Base-by-base conservation (phyloP, 2,113 vertebrate species). In the Baryphthengus martii region DNA sequence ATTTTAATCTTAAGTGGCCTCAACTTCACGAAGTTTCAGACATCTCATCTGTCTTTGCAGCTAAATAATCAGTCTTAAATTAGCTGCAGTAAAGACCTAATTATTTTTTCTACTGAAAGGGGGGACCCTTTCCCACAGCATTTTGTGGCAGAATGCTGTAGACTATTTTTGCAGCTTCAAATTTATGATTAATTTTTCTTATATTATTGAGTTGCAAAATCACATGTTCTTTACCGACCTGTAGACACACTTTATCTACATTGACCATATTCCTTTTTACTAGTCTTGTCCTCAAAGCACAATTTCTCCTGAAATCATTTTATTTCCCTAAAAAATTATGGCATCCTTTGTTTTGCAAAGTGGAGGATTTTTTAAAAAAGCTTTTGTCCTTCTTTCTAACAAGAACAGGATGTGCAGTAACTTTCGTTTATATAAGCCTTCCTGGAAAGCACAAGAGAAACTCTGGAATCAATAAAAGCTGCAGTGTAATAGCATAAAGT, bases 371-470 rank as follows among this genome's bases (percentile, higher is more conserved):
- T 16, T 42, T 13, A 3, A 68, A 71, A 85, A 89, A 84, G 18
- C 13, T 25, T 83, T 77, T 13, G 6, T 92, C 72, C 58, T 93
- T 73, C 85, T 72, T 93, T 62, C 37, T 90, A 96, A 92, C 53
- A 90, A 96, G 90, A 94, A 94, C 83, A 96, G 93, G 90, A 94
- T 94, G 90, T 95, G 75, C 85, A 92, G 50, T 90, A 95, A 40
- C 72, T 79, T 80, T 39, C 68, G 85, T 84, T 96, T 94, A 90
- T 91, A 86, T 84, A 95, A 93, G 82, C 65, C 52, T 91, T 96
- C 93, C 68, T 93, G 93, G 88, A 94, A 94, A 95, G 75, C 79
- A 52, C 3, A 23, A 86, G 42, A 91, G 61, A 84, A 93, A 84
- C 61, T 83, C 94, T 94, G 90, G 85, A 96, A 94, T 84, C 79